phyloP scores from a whole-genome alignment of 2,113 vertebrate species.

The Narcine bancroftii region DNA sequence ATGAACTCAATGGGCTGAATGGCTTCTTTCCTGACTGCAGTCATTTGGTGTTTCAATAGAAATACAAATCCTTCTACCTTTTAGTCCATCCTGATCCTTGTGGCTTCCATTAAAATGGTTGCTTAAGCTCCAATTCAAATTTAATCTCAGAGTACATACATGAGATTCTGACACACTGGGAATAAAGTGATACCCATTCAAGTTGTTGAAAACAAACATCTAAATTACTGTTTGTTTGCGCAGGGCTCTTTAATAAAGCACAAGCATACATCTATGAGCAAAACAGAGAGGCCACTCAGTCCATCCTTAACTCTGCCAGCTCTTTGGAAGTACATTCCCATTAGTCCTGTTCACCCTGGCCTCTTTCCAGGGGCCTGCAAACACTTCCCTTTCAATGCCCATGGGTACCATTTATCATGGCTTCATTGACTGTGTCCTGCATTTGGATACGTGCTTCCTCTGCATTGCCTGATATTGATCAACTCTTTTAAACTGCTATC shows the following conservation, averaged over 20 bases:
- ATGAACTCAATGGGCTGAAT: no score
- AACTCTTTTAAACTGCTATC: not conserved
- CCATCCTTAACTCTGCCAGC: not conserved
- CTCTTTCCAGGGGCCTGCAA: not conserved
- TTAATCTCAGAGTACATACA: no score
- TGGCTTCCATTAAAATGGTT: no score
- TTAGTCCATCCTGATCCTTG: no score
- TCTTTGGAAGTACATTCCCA: not conserved
- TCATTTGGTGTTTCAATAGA: no score
- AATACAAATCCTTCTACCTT: no score
- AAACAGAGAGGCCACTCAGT: not conserved
- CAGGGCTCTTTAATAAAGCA: not conserved
- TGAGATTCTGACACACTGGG: no score
- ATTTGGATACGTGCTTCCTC: not conserved
- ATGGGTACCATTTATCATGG: not conserved
- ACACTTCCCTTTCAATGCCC: not conserved
- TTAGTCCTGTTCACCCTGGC: not conserved
- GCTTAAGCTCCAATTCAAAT: no score
- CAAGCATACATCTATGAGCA: not conserved
- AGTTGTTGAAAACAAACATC: no score
- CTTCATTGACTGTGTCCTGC: not conserved
- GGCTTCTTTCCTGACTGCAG: no score
- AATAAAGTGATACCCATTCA: no score
- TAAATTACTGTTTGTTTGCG: no score
- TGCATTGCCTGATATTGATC: not conserved